Conservation (phyloP, 2,113 vertebrate species). For the Sturnira hondurensis region DNA sequence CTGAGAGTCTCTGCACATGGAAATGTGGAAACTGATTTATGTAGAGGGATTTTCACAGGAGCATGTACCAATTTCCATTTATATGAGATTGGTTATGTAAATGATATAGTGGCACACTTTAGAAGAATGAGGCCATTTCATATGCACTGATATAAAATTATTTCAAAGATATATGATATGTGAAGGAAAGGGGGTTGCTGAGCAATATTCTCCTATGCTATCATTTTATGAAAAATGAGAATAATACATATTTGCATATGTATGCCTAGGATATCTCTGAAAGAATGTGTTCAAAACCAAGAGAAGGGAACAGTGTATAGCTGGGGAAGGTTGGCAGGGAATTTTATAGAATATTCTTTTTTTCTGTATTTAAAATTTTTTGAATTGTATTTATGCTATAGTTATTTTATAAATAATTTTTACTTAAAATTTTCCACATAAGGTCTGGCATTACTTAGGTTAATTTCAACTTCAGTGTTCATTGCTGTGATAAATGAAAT, state of each 20-base stretch:
- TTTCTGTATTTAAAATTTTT: background rate
- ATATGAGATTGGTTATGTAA: background rate
- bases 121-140: background rate
- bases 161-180: background rate
- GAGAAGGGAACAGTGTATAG: background rate
- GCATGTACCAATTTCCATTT: background rate
- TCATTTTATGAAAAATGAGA: background rate
- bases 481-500: background rate
- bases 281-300: background rate
- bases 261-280: background rate
- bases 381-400: background rate
- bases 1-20: background rate
- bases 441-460: background rate
- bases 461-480: background rate
- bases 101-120: background rate
- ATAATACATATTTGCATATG: background rate
- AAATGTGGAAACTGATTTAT: background rate
- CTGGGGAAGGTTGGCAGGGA: background rate
- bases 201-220: background rate
- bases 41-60: background rate
- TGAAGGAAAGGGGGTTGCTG: background rate
- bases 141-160: background rate
- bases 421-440: background rate
- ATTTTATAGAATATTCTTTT: background rate
- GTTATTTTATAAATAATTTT: background rate